A percentile compares a stretch with the other conserved stretches of the same genome.
These are phyloP conservation scores for Corythornis cristatus DNA, from an alignment of 2,113 vertebrate genomes.

Conservation along the genomic window DNA sequence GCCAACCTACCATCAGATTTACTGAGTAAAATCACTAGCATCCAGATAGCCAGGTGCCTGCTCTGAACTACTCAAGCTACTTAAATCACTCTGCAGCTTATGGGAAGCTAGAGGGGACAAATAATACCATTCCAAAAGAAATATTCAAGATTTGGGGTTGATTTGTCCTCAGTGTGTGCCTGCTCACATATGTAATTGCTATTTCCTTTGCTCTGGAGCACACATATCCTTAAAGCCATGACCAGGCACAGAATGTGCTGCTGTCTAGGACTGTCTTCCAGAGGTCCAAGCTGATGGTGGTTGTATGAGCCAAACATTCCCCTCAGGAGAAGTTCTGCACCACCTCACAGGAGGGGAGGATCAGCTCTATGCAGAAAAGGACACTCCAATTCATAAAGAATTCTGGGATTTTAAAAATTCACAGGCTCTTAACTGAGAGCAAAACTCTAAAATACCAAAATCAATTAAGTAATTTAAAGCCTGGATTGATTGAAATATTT, in stretches of 20 bases:
- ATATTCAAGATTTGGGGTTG: neutral
- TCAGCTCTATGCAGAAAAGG: fast-evolving
- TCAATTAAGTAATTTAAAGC: neutral
- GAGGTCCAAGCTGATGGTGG: fast-evolving
- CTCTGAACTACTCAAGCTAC: neutral
- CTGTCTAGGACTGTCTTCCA: neutral
- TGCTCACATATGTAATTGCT: fast-evolving
- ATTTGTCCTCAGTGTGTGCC: fast-evolving
- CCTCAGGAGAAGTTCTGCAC: neutral
- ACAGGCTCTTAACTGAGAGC: neutral
- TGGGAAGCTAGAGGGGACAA: neutral
- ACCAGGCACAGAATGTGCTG: fast-evolving
- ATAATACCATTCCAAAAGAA: neutral
- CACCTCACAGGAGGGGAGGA: neutral
- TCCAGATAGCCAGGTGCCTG: neutral
- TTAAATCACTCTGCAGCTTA: neutral
- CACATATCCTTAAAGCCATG: neutral
- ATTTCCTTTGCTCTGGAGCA: neutral
- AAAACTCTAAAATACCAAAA: neutral
- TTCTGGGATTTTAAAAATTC: neutral
- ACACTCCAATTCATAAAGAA: neutral
- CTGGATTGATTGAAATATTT: neutral
- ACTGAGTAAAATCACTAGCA: neutral
- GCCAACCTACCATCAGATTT: fast-evolving
- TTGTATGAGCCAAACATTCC: neutral